Evolutionary conservation across 2,888 invertebrate species (phyloP).

Genomic region (Trissoscelio sp.): DNA sequence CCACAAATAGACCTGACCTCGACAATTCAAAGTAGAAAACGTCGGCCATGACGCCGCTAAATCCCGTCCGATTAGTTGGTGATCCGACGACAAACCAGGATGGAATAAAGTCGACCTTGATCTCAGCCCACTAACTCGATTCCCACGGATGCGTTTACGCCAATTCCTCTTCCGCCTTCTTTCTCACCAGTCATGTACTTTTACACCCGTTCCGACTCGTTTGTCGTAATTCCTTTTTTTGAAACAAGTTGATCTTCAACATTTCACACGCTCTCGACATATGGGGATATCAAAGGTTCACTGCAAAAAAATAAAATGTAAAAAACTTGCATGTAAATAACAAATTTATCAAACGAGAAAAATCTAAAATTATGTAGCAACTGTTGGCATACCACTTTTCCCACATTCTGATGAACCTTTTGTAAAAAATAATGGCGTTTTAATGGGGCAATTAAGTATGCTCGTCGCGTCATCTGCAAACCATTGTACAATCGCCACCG

Average conservation of each 20-base stretch:
- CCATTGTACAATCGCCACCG: slow-evolving; percentile 1
- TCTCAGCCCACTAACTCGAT: slow-evolving; percentile 69
- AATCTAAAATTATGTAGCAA: not conserved
- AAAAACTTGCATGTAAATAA: too few species aligned
- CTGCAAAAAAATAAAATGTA: not conserved
- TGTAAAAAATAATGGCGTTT: slow-evolving; percentile 18
- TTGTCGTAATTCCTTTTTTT: not conserved
- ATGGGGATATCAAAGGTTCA: not conserved
- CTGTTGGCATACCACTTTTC: not conserved
- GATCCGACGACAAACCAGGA: slow-evolving; percentile 21
- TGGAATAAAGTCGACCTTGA: slow-evolving; percentile 70
- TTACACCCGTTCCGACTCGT: slow-evolving; percentile 54
- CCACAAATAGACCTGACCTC: slow-evolving; percentile 62
- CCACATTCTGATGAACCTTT: not conserved
- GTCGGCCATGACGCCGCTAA: slow-evolving; percentile 27
- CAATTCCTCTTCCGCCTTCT: slow-evolving; percentile 51
- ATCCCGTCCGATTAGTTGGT: slow-evolving; percentile 19
- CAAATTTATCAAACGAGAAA: not conserved
- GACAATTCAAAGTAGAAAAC: slow-evolving; percentile 49
- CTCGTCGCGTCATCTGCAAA: slow-evolving; percentile 23
- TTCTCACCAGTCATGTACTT: slow-evolving; percentile 39
- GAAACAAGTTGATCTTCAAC: not conserved
- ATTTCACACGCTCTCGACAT: slow-evolving; percentile 27
- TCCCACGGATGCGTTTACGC: slow-evolving; percentile 65
- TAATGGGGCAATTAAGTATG: slow-evolving; percentile 45